phyloP scores from a whole-genome alignment of 1,140 invertebrate genomes.

The Caenorhabditis latens region DNA sequence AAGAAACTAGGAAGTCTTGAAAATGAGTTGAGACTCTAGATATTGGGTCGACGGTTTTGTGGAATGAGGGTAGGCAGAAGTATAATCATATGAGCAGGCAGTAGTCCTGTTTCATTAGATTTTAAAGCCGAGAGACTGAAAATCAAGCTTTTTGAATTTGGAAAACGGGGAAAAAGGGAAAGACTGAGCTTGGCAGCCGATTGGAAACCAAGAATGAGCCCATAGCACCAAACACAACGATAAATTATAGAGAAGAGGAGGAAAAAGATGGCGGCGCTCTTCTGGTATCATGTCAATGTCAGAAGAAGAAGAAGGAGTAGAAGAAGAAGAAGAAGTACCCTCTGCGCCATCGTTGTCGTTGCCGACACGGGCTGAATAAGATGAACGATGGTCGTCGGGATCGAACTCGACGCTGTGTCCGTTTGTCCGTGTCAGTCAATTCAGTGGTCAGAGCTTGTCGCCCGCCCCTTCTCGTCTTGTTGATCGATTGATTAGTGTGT shows the following conservation, averaged over 20 bases:
- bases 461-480: constrained; percentile 13
- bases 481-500: constrained; percentile 50
- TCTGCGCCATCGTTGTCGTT: constrained; percentile 36
- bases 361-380: constrained; percentile 43
- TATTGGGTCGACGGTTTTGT: too few relatives aligned
- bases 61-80: too few relatives aligned
- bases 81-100: too few relatives aligned
- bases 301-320: constrained; percentile 16
- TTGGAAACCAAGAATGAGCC: constrained; percentile 52
- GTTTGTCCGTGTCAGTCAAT: neutral
- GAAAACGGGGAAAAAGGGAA: constrained; percentile 23
- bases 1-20: too few relatives aligned
- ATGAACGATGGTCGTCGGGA: constrained; percentile 54
- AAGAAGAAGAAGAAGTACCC: constrained; percentile 49
- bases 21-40: too few relatives aligned
- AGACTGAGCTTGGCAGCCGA: neutral
- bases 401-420: constrained; percentile 6
- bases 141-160: too few relatives aligned
- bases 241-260: constrained; percentile 43
- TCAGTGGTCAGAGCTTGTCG: constrained; percentile 18
- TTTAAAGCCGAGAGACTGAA: too few relatives aligned
- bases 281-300: constrained; percentile 46
- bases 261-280: neutral
- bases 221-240: constrained; percentile 19
- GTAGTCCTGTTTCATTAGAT: too few relatives aligned